Percentiles rank a stretch among this genome's conserved stretches.
phyloP scores from a whole-genome alignment of 2,888 invertebrate species.

The Odontomyia ornata region DNA sequence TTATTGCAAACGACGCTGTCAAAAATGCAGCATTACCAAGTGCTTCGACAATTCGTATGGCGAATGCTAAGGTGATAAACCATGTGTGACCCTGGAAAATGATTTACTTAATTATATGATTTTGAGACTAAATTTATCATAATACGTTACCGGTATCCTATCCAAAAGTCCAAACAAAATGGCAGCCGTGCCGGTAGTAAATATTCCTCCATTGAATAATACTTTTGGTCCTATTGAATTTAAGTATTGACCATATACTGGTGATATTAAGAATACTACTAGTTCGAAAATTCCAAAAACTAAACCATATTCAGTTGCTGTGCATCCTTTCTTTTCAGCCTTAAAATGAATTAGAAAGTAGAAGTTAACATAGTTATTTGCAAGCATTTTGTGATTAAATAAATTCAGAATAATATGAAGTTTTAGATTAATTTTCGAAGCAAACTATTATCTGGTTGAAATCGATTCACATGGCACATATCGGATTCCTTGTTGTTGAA shows the following conservation, averaged over 20 bases:
- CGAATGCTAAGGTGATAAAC: slow-evolving; percentile 81
- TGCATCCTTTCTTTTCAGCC: slow-evolving; percentile 82
- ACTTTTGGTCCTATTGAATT: slow-evolving; percentile 81
- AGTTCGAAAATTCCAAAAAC: slow-evolving; percentile 89
- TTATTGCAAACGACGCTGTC: slow-evolving; percentile 86
- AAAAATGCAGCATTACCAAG: slow-evolving; percentile 87
- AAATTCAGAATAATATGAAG: too few relatives aligned
- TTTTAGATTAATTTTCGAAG: too few relatives aligned
- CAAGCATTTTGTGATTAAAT: too few relatives aligned
- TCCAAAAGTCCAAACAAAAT: slow-evolving; percentile 75
- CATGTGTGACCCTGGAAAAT: slow-evolving; percentile 69
- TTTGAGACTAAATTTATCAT: not conserved
- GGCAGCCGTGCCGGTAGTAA: slow-evolving; percentile 83
- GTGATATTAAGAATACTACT: slow-evolving; percentile 83
- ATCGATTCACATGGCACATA: too few relatives aligned
- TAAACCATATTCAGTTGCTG: slow-evolving; percentile 83
- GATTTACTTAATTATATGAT: not conserved
- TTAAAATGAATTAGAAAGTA: slow-evolving; percentile 30
- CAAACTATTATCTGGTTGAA: too few relatives aligned
- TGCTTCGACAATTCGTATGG: slow-evolving; percentile 83
- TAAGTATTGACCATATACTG: slow-evolving; percentile 82
- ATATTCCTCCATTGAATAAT: slow-evolving; percentile 83
- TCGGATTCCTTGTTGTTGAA: too few relatives aligned
- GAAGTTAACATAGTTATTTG: too few relatives aligned
- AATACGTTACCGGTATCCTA: slow-evolving; percentile 49